A percentile compares a stretch with the other conserved stretches of the same genome.
Evolutionary conservation across 2,888 invertebrate species (phyloP).

Genomic region (Iphiclides podalirius): DNA sequence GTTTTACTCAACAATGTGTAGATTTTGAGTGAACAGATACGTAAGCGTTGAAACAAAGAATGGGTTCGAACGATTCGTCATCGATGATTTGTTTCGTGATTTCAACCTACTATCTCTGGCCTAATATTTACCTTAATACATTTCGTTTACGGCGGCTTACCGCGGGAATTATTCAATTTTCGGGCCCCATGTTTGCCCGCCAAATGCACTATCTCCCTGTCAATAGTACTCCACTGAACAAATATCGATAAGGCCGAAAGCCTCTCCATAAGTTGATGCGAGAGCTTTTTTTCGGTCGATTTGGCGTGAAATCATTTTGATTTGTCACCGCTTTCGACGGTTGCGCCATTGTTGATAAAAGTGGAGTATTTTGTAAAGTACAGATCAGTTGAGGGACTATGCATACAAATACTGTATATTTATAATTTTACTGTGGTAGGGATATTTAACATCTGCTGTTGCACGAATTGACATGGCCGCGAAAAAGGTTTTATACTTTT

Average conservation of each 20-base stretch:
- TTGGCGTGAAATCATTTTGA: slow-evolving; percentile 12
- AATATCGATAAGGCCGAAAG: slow-evolving; percentile 21
- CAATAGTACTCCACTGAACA: slow-evolving; percentile 12
- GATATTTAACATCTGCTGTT: no score
- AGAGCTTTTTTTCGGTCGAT: slow-evolving; percentile 9
- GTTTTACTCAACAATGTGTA: no score
- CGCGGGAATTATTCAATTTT: slow-evolving; percentile 9
- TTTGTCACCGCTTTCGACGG: slow-evolving; percentile 4
- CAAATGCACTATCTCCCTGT: slow-evolving; percentile 22
- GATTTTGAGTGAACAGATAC: no score
- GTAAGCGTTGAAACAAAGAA: no score
- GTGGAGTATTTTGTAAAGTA: neutral
- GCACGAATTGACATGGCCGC: no score
- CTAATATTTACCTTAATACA: neutral
- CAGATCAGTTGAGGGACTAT: no score
- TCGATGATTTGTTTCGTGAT: no score
- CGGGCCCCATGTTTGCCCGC: slow-evolving; percentile 9
- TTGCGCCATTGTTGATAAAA: neutral
- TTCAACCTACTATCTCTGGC: no score
- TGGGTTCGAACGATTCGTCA: no score
- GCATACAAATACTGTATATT: no score
- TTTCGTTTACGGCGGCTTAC: neutral
- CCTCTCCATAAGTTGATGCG: slow-evolving; percentile 7
- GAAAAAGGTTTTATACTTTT: no score
- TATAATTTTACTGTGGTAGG: no score